Percentiles rank a stretch among this genome's conserved stretches.
Conservation (phyloP, 2,888 invertebrate species). For the Pterobdella sp. region DNA sequence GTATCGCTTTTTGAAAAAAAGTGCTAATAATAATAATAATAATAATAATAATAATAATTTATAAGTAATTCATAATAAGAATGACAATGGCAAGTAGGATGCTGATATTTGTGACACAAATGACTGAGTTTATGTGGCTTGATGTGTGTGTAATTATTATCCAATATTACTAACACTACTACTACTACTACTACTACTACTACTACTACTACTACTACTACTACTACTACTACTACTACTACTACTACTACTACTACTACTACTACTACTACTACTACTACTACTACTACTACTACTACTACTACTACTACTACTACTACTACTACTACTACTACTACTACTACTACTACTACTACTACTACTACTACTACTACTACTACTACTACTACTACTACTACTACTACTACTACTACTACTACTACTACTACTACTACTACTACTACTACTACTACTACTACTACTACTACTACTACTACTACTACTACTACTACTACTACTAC, state of each 20-base stretch:
- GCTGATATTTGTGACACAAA: no score
- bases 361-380: constrained; percentile 1
- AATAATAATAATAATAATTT: neutral
- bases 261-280: constrained; percentile 1
- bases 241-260: neutral
- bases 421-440: neutral
- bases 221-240: constrained; percentile 1
- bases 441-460: neutral
- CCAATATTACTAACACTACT: neutral
- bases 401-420: constrained; percentile 1
- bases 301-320: constrained; percentile 1
- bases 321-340: constrained; percentile 1
- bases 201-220: constrained; percentile 1
- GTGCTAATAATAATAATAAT: neutral
- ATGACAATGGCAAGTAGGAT: no score
- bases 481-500: constrained; percentile 16
- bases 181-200: constrained; percentile 1
- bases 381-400: neutral
- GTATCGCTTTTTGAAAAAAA: no score
- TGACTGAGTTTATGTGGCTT: no score
- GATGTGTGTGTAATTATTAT: no score
- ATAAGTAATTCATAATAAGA: no score
- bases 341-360: constrained; percentile 1
- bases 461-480: constrained; percentile 9
- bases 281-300: constrained; percentile 1